These are phyloP conservation scores for Siderastrea siderea DNA, from an alignment of 92 coral and sea anemone species.

Conservation along the genomic window DNA sequence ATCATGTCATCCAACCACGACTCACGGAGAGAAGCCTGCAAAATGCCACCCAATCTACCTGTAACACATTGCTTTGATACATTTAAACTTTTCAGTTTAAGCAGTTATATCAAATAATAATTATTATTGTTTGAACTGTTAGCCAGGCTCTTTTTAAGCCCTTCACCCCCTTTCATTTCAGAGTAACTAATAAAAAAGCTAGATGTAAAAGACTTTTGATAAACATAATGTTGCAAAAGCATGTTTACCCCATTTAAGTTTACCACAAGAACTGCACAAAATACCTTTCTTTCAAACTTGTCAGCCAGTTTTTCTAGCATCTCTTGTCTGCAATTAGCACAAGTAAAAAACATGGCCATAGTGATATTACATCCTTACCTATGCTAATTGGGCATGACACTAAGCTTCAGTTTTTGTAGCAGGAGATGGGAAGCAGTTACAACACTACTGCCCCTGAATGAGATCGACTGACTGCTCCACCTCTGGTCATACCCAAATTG, in stretches of 20 bases:
- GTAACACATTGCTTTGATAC: not conserved
- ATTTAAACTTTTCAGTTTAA: too few relatives aligned
- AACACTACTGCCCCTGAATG: too few relatives aligned
- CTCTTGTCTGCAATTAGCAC: slow-evolving; percentile 78
- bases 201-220: not conserved
- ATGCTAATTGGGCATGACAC: not conserved
- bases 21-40: slow-evolving; percentile 93
- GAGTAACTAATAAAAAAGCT: too few relatives aligned
- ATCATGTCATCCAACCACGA: slow-evolving; percentile 99
- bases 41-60: not conserved
- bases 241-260: not conserved
- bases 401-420: too few relatives aligned
- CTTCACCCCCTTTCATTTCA: too few relatives aligned
- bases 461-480: too few relatives aligned
- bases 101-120: too few relatives aligned
- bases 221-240: not conserved
- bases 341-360: not conserved
- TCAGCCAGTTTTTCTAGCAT: slow-evolving; percentile 94
- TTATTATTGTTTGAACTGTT: too few relatives aligned
- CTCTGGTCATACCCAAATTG: too few relatives aligned
- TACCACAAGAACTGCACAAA: not conserved
- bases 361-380: not conserved
- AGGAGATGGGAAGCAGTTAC: too few relatives aligned
- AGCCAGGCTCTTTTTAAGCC: too few relatives aligned
- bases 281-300: slow-evolving; percentile 95